Evolutionary conservation across 2,113 vertebrate species (phyloP).

Genomic region (Brienomyrus longianalis): DNA sequence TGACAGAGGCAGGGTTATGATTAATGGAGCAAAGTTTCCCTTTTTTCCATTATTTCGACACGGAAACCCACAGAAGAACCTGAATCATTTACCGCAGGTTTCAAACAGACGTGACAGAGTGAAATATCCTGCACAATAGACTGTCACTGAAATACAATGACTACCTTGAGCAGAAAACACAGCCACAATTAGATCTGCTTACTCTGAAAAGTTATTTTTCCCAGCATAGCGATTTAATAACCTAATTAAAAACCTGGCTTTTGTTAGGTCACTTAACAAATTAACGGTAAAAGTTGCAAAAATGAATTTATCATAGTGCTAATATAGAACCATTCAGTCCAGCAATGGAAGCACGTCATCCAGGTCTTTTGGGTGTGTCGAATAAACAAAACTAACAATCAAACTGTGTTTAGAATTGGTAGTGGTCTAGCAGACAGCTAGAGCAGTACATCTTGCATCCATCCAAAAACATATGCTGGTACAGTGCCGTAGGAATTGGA

Average conservation of each 20-base stretch:
- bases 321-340: not conserved
- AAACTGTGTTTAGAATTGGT: not conserved
- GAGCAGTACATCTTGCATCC: not conserved
- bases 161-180: not conserved
- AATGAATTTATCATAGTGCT: not conserved
- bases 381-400: not conserved
- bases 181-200: not conserved
- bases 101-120: conserved; percentile 5
- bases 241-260: not conserved
- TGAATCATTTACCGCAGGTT: not conserved
- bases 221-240: not conserved
- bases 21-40: conserved; percentile 1
- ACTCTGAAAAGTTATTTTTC: not conserved
- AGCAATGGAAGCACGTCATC: not conserved
- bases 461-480: not conserved
- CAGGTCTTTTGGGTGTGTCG: not conserved
- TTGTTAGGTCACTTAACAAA: not conserved
- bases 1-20: conserved; percentile 10
- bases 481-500: not conserved
- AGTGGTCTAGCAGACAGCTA: not conserved
- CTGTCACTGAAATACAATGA: not conserved
- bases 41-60: not conserved
- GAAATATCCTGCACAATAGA: not conserved
- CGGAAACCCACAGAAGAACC: not conserved
- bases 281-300: not conserved